Base-by-base conservation (phyloP, 2,888 invertebrate species). In the Harpalus rufipes region DNA sequence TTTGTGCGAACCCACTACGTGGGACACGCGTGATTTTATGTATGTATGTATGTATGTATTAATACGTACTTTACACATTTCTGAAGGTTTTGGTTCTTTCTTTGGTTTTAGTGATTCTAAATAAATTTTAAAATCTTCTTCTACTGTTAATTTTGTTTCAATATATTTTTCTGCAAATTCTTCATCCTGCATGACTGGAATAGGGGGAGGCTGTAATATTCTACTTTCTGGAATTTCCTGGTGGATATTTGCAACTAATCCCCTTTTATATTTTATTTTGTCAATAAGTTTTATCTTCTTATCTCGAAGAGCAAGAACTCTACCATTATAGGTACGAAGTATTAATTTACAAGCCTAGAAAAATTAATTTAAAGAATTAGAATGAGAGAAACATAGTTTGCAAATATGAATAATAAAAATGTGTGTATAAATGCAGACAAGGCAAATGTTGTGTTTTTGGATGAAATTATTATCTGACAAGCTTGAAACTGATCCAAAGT, bases 151-250 rank as follows among this genome's bases (percentile, higher is more conserved):
- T 85, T 86, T 86, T 87, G 93, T 93, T 90, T 93, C 91, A 25
- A 94, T 89, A 87, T 93, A 90, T 82, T 90, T 92, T 87, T 95
- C 95, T 0, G 93, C 93, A 87, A 93, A 93, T 88, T 94, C 94
- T 1, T 93, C 91, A 0, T 91, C 89, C 86, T 93, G 92, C 32
- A 94, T 91, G 1, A 88, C 87, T 0, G 93, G 93, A 44, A 93
- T 87, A 0, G 88, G 84, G 0, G 94, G 93, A 0, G 92, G 91
- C 0, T 89, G 86, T 86, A 91, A 92, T 0, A 90, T 91, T 86
- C 91, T 88, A 12, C 91, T 90, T 5, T 90, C 88, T 0, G 94
- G 94, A 86, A 96, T 91, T 88, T 94, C 94, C 0, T 90, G 86
- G 4, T 95, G 94, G 56, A 96, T 93, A 85, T 91, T 90, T 0